A percentile compares a stretch with the other conserved stretches of the same genome.
Conservation (phyloP, 2,113 vertebrate species). For the Protobothrops mucrosquamatus region DNA sequence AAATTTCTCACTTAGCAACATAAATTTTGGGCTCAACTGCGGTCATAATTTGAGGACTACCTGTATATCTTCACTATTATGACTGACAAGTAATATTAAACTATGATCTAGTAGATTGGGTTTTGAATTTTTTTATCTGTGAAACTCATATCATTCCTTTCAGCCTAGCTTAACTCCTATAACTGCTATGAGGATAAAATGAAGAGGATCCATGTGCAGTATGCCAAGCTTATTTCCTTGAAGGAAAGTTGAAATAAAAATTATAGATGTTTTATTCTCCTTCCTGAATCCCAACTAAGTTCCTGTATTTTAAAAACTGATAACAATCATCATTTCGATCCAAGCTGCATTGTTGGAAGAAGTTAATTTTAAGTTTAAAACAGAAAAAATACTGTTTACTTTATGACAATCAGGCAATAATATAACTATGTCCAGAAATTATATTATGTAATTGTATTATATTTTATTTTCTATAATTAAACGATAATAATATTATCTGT, state of each 20-base stretch:
- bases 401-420: not conserved
- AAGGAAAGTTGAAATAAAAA: not conserved
- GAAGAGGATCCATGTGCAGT: not conserved
- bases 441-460: not conserved
- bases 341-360: not conserved
- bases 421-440: not conserved
- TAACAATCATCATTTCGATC: not conserved
- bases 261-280: not conserved
- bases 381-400: not conserved
- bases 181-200: not conserved
- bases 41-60: too few relatives aligned
- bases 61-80: not conserved
- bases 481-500: not conserved
- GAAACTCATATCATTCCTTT: not conserved
- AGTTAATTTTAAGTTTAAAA: not conserved
- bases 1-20: too few relatives aligned
- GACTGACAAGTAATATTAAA: not conserved
- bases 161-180: not conserved
- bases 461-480: constrained; percentile 5
- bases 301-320: not conserved
- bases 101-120: not conserved
- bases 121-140: not conserved
- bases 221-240: not conserved
- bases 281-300: not conserved
- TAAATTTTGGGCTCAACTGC: too few relatives aligned